Base-by-base conservation (phyloP, 2,113 vertebrate genomes). In the Cephalopterus ornatus region DNA sequence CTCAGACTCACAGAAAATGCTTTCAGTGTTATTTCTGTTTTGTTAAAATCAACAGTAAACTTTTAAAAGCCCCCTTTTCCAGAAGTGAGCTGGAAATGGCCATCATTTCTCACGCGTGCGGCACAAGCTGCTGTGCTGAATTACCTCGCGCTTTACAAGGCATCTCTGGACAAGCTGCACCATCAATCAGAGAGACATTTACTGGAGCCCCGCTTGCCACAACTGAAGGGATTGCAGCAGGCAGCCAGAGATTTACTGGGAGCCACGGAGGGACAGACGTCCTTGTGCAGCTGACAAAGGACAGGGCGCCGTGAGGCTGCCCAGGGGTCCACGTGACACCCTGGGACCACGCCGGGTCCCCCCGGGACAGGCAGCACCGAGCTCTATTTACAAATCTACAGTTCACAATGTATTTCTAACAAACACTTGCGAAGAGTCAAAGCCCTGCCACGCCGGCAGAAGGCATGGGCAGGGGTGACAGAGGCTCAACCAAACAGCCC, bases 171-270 rank as follows among this genome's bases (percentile, higher is more conserved):
- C 78, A 95, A 96, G 95, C 82, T 83, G 75, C 4, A 2, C 74
- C 91, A 98, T 97, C 96, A 71, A 97, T 97, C 95, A 97, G 18
- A 4, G 3, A 82, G 95, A 96, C 93, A 89, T 97, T 94, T 96
- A 96, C 93, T 88, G 94, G 91, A 86, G 66, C 71, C 91, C 95
- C 9, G 67, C 83, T 75, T 44, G 68, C 92, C 92, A 80, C 85
- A 82, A 17, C 39, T 55, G 83, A 59, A 81, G 92, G 80, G 56
- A 93, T 50, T 70, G 94, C 76, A 81, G 75, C 89, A 72, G 70
- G 81, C 68, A 92, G 92, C 70, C 3, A 2, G 80, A 90, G 79
- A 97, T 96, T 95, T 96, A 95, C 83, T 37, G 95, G 70, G 89
- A 94, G 77, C 28, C 26, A 44, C 1, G 14, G 74, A 66, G 75